Conservation (phyloP, 2,797 vertebrate species). For the Kryptolebias ocellatus region DNA sequence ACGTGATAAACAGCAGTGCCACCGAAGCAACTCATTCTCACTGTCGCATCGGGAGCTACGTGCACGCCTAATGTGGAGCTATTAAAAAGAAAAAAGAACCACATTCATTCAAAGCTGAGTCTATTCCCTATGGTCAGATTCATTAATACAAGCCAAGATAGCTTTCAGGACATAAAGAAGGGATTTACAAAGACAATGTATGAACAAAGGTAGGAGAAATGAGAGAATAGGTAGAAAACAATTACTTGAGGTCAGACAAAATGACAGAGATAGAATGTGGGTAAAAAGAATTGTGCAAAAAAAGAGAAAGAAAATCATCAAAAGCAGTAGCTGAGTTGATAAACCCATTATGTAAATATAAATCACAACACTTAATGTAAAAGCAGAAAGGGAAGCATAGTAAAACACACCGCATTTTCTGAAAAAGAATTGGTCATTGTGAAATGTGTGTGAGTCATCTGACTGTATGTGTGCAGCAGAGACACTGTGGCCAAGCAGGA, state of each 20-base stretch:
- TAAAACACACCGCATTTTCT: conserved; percentile 24
- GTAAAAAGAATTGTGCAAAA: neutral
- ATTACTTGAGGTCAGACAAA: conserved; percentile 7
- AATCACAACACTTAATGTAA: neutral
- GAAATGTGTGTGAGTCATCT: conserved; percentile 30
- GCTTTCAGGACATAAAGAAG: conserved; percentile 44
- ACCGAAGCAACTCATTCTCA: conserved; percentile 55
- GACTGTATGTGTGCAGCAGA: conserved; percentile 43
- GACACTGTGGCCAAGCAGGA: conserved; percentile 69
- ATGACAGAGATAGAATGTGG: neutral
- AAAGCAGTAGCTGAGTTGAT: neutral
- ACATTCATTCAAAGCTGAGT: conserved; percentile 56
- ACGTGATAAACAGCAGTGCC: conserved; percentile 53
- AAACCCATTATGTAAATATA: neutral
- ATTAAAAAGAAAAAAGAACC: conserved; percentile 70
- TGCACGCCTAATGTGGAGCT: conserved; percentile 58
- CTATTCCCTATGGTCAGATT: conserved; percentile 59
- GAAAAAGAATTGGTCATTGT: neutral
- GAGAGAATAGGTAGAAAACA: conserved; percentile 2
- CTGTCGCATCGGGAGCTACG: conserved; percentile 48
- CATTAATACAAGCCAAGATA: conserved; percentile 58
- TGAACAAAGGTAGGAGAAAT: conserved; percentile 10
- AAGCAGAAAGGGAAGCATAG: conserved; percentile 2
- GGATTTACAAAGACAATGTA: conserved; percentile 24
- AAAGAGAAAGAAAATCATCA: conserved; percentile 4